Percentiles rank a stretch among this genome's conserved stretches.
These are phyloP conservation scores for Ophion obscuratus DNA, from an alignment of 2,888 invertebrate genomes.

Conservation along the genomic window DNA sequence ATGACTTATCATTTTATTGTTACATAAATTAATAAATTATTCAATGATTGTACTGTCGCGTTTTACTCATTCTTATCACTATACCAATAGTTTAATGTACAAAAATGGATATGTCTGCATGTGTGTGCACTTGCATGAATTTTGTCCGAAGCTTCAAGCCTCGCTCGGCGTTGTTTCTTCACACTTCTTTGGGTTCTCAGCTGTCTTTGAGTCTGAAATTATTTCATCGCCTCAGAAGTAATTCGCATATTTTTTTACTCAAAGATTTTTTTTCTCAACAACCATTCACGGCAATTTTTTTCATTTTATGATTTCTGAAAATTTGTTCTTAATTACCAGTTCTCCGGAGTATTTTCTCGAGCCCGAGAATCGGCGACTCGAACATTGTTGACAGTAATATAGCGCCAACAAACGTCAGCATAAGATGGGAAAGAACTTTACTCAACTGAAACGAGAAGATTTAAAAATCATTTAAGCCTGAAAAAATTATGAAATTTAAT, in stretches of 20 bases:
- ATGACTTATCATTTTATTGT: slow-evolving; percentile 50
- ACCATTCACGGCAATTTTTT: not conserved
- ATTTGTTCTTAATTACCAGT: slow-evolving; percentile 81
- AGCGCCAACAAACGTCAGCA: slow-evolving; percentile 87
- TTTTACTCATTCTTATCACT: slow-evolving; percentile 9
- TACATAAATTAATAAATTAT: slow-evolving; percentile 60
- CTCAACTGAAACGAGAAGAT: slow-evolving; percentile 85
- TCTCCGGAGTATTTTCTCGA: slow-evolving; percentile 88
- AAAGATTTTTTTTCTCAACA: too few species aligned
- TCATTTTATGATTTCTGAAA: not conserved
- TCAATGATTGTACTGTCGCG: slow-evolving; percentile 43
- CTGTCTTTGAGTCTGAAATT: slow-evolving; percentile 33
- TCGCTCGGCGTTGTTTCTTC: slow-evolving; percentile 72
- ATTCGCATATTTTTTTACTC: not conserved
- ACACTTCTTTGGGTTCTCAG: slow-evolving; percentile 69
- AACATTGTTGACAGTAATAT: slow-evolving; percentile 88
- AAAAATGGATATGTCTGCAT: slow-evolving; percentile 37
- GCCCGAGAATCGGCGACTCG: slow-evolving; percentile 90
- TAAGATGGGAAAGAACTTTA: slow-evolving; percentile 86
- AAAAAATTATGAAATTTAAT: not conserved
- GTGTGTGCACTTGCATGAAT: not conserved
- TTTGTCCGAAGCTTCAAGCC: slow-evolving; percentile 51
- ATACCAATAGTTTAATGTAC: slow-evolving; percentile 15
- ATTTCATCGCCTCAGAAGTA: not conserved
- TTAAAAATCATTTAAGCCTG: not conserved